Evolutionary conservation across 2,113 vertebrate genomes (phyloP).

Genomic region (Rousettus leschenaultii): DNA sequence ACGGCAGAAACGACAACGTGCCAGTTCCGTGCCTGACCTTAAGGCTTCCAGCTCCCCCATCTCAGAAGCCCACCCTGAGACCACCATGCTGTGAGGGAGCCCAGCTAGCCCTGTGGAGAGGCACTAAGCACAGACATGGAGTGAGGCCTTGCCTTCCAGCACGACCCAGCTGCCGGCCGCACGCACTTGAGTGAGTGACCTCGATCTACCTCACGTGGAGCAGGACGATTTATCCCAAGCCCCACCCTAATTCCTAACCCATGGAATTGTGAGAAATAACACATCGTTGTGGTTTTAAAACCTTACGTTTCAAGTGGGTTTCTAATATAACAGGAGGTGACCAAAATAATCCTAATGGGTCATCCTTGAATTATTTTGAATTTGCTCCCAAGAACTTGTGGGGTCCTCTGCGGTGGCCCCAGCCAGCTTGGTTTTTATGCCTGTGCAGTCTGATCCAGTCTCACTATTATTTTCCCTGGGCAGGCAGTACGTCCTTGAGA

Average conservation of each 20-base stretch:
- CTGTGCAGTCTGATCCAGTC: no score
- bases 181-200: rapidly evolving
- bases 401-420: no score
- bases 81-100: neutral
- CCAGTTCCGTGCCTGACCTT: neutral
- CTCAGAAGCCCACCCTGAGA: neutral
- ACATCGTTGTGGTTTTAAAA: neutral
- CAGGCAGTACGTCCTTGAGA: neutral
- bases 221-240: neutral
- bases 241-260: neutral
- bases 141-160: neutral
- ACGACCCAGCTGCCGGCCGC: neutral
- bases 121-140: neutral
- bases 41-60: neutral
- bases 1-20: neutral
- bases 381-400: neutral
- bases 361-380: neutral
- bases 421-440: rapidly evolving
- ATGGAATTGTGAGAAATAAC: neutral
- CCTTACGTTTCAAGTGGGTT: neutral
- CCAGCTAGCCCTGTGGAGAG: neutral
- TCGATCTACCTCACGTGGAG: rapidly evolving
- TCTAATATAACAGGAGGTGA: neutral
- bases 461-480: neutral
- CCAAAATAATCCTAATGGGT: neutral